Evolutionary conservation across 2,888 invertebrate genomes (phyloP), one percentile per base, ranked within the genome.

Genomic region (Lepidocyrtoides sp.): DNA sequence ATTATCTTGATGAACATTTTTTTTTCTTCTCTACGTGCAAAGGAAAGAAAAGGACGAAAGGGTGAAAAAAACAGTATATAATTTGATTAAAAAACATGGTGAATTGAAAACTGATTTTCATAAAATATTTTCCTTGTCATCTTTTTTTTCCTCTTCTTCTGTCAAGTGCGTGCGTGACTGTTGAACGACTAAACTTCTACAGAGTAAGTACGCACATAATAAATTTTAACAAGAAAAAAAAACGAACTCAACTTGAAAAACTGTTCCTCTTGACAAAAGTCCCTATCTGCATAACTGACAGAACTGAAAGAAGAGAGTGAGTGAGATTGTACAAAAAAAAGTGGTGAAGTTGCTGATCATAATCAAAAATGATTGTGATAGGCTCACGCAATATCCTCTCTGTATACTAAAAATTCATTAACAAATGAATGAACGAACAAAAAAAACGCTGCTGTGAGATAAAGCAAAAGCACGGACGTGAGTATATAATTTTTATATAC

Each of bases 151-250:
- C 44, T 41, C 7, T 7, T 4, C 36, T 57, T 26, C 32, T 86
- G 85, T 86, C 85, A 86, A 86, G 85, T 66, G 72, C 36, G 85
- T 86, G 85, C 85, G 85, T 86, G 85, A 32, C 75, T 57, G 83
- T 44, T 8, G 44, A 77, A 26, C 51, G 77, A 77, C 51, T 77
- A 77, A 41, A 20, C 41, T 72, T 20, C 41, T 41, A 72, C 41
- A n/a, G 8, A 17, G 20, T 26, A 72, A 23, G 2, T 36, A 66
- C 12, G 36, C 10, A 14, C 32, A 69, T 69, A 69, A 51, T 32
- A 44, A 75, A 12, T 48, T 79, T 32, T 63, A 20, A 36, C 36
- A 36, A 36, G 36, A 7, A 3, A 57, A n/a, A 57, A 32, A 81
- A 41, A 29, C n/a, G 20, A n/a, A 83, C 72, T 84, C 84, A 60